These are phyloP conservation scores for Epicampocera succincta DNA, from an alignment of 2,888 invertebrate genomes.

Conservation along the genomic window DNA sequence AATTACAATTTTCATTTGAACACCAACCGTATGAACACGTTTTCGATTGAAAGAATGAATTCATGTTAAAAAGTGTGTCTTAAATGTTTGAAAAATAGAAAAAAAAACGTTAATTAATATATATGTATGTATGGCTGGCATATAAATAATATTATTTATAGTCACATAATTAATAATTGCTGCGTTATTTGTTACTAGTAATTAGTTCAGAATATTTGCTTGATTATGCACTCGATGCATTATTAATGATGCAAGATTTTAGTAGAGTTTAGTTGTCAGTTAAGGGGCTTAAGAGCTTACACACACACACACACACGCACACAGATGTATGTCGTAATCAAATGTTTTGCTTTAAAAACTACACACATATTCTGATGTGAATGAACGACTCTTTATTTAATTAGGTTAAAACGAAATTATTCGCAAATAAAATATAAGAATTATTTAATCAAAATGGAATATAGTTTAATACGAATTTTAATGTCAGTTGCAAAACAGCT, in stretches of 20 bases:
- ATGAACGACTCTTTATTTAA: too few species aligned
- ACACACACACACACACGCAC: too few species aligned
- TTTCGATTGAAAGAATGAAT: slow-evolving; percentile 1
- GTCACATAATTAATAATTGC: slow-evolving; percentile 13
- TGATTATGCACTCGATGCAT: slow-evolving; percentile 21
- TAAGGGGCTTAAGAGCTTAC: neutral
- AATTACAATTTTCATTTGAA: slow-evolving; percentile 10
- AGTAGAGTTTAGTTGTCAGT: neutral
- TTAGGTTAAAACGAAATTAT: too few species aligned
- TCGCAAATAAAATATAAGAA: too few species aligned
- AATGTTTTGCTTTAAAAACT: too few species aligned
- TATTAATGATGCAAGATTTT: slow-evolving; percentile 1
- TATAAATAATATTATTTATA: neutral
- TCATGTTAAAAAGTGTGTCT: slow-evolving; percentile 7
- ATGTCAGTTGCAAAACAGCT: too few species aligned
- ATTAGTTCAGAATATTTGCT: slow-evolving; percentile 51
- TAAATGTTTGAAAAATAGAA: neutral
- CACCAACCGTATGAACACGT: neutral
- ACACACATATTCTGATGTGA: too few species aligned
- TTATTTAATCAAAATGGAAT: too few species aligned
- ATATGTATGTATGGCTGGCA: neutral
- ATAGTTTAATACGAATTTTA: too few species aligned
- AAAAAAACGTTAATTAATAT: slow-evolving; percentile 9
- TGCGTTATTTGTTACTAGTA: slow-evolving; percentile 44
- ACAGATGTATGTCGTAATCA: too few species aligned